Base-by-base conservation (phyloP, 2,888 invertebrate genomes). In the Adelphocoris suturalis region DNA sequence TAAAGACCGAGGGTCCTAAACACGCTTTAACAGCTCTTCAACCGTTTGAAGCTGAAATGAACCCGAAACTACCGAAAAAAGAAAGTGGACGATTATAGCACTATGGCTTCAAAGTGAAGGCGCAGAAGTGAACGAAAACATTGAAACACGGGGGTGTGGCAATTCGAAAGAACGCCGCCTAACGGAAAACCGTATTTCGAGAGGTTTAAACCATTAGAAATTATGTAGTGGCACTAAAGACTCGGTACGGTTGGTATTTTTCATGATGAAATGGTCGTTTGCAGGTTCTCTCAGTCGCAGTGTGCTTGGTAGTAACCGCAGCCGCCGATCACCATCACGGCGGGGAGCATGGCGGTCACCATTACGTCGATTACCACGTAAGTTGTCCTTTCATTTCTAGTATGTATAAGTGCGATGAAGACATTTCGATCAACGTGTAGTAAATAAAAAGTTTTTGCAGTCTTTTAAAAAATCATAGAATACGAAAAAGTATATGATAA, bases 281-380 rank as follows among this genome's bases (percentile, higher is more conserved):
- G 23, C 82, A 82, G 82, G 55, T 82, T 27, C 27, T 52, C n/a
- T 52, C 23, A 13, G 55, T 82, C 1, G 82, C 27, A 23, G 27
- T 48, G 19, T 82, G 82, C 52, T 16, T 82, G 82, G 52, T 27
- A 9, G 82, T 82, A 52, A 82, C 55, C 82, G 19, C 52, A 48
- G 47, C 52, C n/a, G 81, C n/a, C 14, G 47, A 81, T 14, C 52
- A 82, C 78, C n/a, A 78, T 78, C 78, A 78, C n/a, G 46, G 78
- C 16, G 48, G 78, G 16, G 76, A 57, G 48, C 76, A 87, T 19
- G 46, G 75, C 55, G 76, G 76, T 14, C 61, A 85, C 61, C 48
- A 85, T 57, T 52, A 28, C 85, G 85, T 85, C 55, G 85, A 85
- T 61, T 85, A 85, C 46, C n/a, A 85, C 85, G 85, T 85, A 61